A percentile compares a stretch with the other conserved stretches of the same genome.
phyloP scores from a whole-genome alignment of 2,113 vertebrate genomes.

The Spea multiplicata region DNA sequence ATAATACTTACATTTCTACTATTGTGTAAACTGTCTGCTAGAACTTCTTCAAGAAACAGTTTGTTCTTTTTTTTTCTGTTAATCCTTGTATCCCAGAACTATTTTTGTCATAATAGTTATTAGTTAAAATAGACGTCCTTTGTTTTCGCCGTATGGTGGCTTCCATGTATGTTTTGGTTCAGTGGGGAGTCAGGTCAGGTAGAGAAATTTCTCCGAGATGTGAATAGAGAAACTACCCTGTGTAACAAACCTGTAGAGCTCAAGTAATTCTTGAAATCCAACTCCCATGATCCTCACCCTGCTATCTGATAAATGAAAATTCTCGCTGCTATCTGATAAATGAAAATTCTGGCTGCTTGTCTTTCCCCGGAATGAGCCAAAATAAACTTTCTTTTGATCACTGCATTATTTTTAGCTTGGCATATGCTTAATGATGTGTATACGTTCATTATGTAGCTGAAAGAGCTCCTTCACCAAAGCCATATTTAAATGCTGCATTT shows the following conservation, averaged over 20 bases:
- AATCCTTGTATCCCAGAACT: neutral
- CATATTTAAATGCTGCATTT: neutral
- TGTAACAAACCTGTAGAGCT: no score
- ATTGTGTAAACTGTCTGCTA: constrained; percentile 20
- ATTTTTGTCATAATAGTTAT: neutral
- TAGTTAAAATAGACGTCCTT: neutral
- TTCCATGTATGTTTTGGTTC: neutral
- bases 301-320: no score
- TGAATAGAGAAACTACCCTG: no score
- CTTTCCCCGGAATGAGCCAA: neutral
- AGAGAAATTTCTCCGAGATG: no score
- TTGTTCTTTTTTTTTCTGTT: constrained; percentile 8
- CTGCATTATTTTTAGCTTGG: neutral
- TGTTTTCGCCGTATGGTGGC: neutral
- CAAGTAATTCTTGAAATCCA: no score
- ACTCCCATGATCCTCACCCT: no score
- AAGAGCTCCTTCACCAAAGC: neutral
- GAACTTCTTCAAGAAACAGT: constrained; percentile 8
- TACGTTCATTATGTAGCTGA: neutral
- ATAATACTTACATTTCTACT: constrained; percentile 20
- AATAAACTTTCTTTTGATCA: neutral
- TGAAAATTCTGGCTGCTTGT: no score
- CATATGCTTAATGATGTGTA: neutral
- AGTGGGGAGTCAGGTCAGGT: no score
- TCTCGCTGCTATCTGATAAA: no score